Evolutionary conservation across 2,113 vertebrate genomes (phyloP).

Genomic region (Grallaria varia): DNA sequence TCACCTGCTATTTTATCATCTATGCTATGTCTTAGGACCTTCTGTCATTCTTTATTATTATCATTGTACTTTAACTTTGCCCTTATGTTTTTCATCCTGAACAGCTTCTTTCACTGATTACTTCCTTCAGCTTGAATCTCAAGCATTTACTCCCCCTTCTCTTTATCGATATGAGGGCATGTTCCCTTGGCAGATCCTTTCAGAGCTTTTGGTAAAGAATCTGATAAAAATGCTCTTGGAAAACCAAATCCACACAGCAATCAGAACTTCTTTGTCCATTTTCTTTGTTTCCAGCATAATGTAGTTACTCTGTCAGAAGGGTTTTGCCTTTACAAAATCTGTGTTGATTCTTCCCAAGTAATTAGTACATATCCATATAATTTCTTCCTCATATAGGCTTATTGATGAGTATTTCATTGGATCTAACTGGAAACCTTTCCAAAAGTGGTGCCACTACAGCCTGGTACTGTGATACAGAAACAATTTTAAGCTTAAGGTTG

Average conservation of each 20-base stretch:
- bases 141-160: neutral
- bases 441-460: neutral
- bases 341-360: neutral
- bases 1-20: neutral
- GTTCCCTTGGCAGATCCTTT: neutral
- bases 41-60: neutral
- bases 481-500: neutral
- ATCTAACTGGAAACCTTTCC: neutral
- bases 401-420: neutral
- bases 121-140: neutral
- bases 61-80: neutral
- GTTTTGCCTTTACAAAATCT: neutral
- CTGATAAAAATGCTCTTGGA: neutral
- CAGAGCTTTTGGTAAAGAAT: neutral
- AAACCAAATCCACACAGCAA: neutral
- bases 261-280: neutral
- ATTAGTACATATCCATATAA: neutral
- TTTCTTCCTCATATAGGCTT: neutral
- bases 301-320: neutral
- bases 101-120: neutral
- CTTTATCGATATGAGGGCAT: neutral
- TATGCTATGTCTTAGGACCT: neutral
- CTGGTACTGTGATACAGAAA: neutral
- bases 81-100: neutral
- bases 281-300: neutral